phyloP scores from a whole-genome alignment of 1,140 invertebrate species.

The Micrasema longulum region DNA sequence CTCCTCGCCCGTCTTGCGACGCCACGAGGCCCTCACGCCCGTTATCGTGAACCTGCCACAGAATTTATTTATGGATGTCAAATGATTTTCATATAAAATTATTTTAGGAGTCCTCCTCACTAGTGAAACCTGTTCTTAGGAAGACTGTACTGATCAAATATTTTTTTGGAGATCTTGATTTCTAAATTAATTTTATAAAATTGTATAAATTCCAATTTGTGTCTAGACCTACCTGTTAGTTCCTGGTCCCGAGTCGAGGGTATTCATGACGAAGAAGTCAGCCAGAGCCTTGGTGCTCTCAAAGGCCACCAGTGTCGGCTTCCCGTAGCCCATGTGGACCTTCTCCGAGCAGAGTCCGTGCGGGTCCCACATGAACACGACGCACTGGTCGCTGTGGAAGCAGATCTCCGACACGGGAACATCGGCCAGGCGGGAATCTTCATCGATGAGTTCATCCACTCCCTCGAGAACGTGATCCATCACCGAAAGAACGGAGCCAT shows the following conservation, averaged over 20 bases:
- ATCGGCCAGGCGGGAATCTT: conserved; percentile 10
- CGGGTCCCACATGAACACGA: conserved; percentile 39
- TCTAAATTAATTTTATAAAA: no score
- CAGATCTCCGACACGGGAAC: neutral
- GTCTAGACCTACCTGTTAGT: conserved; percentile 36
- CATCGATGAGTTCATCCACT: conserved; percentile 9
- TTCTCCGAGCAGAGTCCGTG: conserved; percentile 21
- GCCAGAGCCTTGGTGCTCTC: conserved; percentile 8
- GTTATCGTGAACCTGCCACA: conserved; percentile 8
- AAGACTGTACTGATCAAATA: no score
- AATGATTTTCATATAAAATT: no score
- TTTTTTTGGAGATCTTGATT: no score
- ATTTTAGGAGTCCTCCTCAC: no score
- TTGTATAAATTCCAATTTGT: no score
- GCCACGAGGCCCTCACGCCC: neutral
- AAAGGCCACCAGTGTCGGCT: conserved; percentile 14
- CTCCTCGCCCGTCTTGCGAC: conserved; percentile 28
- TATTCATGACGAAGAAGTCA: conserved; percentile 11
- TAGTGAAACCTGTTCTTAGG: no score
- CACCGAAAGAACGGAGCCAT: conserved; percentile 10
- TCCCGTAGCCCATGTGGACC: conserved; percentile 9
- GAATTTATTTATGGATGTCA: no score
- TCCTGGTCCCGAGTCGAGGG: conserved; percentile 11
- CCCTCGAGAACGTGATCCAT: neutral
- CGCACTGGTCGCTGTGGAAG: conserved; percentile 12